Base-by-base conservation (phyloP, 2,888 invertebrate genomes). In the Tridacna crocea region DNA sequence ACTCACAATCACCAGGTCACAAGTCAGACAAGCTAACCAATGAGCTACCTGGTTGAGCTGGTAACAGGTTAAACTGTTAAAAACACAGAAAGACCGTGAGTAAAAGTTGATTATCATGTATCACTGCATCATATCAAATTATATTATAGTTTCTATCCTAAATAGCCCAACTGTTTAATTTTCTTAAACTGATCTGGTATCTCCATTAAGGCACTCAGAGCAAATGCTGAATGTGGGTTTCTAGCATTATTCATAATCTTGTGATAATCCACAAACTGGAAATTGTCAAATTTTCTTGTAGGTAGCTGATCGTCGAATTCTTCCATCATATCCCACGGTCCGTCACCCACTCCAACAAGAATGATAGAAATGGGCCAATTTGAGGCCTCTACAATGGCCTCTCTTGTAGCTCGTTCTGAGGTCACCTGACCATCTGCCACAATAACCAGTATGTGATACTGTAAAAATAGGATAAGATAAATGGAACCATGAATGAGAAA, bases 391-490 rank as follows among this genome's bases (percentile, higher is more conserved):
- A 95, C 95, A 22, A 95, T 95, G 15, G 95, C 95, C n/a, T 94
- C 91, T 4, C 93, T 89, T 3, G 95, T 95, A 3, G 94, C 94
- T 26, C 93, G 89, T 87, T 95, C 95, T 76, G 94, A 94, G 3
- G 95, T 94, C 72, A 95, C 95, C 88, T 95, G 95, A 17, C 95
- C 95, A 88, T 95, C 95, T 11, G 95, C 95, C 24, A 95, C 94
- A 73, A 95, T 95, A 12, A 95, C 94, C 70, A 95, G 92, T 65
- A 95, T 95, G 89, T 95, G 95, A 88, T 95, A 95, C 94, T 95
- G 90, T 46, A 90, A 89, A 51, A 19, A 2, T 4, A 36, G 8
- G 8, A 36, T 36, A 36, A 36, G 36, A 36, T 4, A 4, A 36
- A 36, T 36, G 36, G 36, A 36, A 36, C 8, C 3, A 36, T 4